phyloP scores from a whole-genome alignment of 2,888 invertebrate genomes.

The Neoitamus cyanurus region DNA sequence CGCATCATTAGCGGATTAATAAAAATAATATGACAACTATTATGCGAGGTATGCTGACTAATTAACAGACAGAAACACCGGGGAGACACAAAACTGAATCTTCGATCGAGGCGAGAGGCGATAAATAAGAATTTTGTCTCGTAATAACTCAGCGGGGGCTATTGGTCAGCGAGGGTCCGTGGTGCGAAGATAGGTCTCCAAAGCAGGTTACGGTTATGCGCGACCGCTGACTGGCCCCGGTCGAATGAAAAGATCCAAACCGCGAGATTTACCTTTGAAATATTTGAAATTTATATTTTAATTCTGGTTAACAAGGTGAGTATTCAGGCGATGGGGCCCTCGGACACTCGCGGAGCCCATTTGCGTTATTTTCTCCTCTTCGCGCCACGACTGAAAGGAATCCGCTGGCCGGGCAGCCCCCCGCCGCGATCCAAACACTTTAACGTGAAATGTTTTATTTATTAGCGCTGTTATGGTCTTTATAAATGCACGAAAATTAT shows the following conservation, averaged over 20 bases:
- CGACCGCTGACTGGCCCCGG: background rate
- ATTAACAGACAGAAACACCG: constrained; percentile 63
- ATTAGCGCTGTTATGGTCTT: constrained; percentile 57
- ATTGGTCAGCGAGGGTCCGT: constrained; percentile 55
- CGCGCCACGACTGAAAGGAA: constrained; percentile 12
- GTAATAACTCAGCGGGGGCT: constrained; percentile 66
- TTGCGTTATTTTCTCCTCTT: constrained; percentile 32
- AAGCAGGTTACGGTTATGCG: constrained; percentile 16
- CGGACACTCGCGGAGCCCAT: constrained; percentile 18
- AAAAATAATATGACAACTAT: constrained; percentile 67
- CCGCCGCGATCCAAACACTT: constrained; percentile 57
- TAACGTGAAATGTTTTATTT: constrained; percentile 58
- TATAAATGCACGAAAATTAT: constrained; percentile 57
- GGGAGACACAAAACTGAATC: constrained; percentile 41
- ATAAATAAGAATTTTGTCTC: constrained; percentile 67
- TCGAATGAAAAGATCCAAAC: constrained; percentile 3
- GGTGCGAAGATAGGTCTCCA: background rate
- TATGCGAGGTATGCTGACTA: constrained; percentile 67
- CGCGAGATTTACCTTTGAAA: constrained; percentile 46
- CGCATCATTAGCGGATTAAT: constrained; percentile 49
- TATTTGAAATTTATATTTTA: constrained; percentile 52
- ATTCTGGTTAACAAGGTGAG: constrained; percentile 52
- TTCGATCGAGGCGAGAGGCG: constrained; percentile 66
- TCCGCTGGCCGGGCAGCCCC: constrained; percentile 48
- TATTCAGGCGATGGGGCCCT: constrained; percentile 28